phyloP scores from a whole-genome alignment of 2,113 vertebrate species.

The Cepphus grylle region DNA sequence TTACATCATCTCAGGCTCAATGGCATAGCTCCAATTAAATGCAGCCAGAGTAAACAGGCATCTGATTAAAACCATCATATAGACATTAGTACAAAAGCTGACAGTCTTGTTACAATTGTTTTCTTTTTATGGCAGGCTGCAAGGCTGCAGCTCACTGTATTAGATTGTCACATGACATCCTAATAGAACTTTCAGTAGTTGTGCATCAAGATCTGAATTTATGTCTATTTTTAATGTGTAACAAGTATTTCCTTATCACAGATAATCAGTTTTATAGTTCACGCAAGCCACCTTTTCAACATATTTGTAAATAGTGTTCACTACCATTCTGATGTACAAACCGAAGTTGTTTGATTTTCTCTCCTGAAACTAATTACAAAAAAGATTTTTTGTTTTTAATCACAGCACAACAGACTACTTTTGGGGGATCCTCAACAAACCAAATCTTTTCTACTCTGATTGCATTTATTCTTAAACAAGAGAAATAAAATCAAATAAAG shows the following conservation, averaged over 20 bases:
- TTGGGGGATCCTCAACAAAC: background rate
- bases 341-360: background rate
- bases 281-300: background rate
- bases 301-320: background rate
- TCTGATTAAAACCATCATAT: background rate
- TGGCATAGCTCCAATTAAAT: background rate
- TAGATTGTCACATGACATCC: background rate
- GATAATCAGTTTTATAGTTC: background rate
- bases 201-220: background rate
- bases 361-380: background rate
- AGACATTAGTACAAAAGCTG: background rate
- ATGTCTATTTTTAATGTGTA: background rate
- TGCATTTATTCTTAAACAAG: background rate
- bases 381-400: background rate
- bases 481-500: background rate
- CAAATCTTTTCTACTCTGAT: background rate
- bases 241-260: background rate
- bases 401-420: background rate
- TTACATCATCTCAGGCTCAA: background rate
- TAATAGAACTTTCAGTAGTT: background rate
- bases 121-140: background rate
- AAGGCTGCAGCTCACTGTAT: background rate
- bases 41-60: background rate
- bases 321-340: background rate
- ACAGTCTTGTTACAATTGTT: background rate